Base-by-base conservation (phyloP, 1,140 invertebrate genomes). In the Tetramorium parvispinum region DNA sequence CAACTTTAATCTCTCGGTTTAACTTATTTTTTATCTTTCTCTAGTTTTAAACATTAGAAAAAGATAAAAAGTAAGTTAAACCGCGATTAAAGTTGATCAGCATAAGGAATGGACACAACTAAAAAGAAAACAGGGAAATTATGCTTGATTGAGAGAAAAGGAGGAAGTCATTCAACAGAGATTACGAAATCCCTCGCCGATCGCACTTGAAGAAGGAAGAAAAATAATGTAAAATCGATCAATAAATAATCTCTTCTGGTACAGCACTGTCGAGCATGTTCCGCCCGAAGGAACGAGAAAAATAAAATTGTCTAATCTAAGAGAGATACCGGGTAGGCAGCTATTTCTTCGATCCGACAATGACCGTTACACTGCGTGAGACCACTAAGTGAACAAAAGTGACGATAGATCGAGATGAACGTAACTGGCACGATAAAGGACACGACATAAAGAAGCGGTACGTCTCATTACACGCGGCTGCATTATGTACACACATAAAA, bases 371-470 rank as follows among this genome's bases (percentile, higher is more conserved):
- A 55, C 63, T 57, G 37, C 49, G 21, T 68, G 49, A 68, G 10
- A 40, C 21, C 46, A 53, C 16, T 43, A 59, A 63, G 18, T 65
- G 24, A 78, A 65, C 59, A 78, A 78, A 70, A 43, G 32, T 57
- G 57, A 65, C n/a, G 37, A 81, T 18, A 16, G 21, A 70, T 27
- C 46, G 21, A 16, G 10, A 40, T 53, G n/a, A 76, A 82, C 37
- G 40, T 0, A 87, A 68, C 75, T 79, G 61, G 55, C 55, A 73
- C 32, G 49, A 85, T 68, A 46, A 68, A 68, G n/a, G 11, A 79
- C 40, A 68, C 49, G 55, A 82, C 61, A 77, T 68, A 86, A 61
- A 40, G 21, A 88, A 89, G 87, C 85, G 27, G 2, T 37, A 68
- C 37, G 43, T 63, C 53, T 83, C 37, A 65, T 49, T 78, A 49